phyloP scores from a whole-genome alignment of 2,113 vertebrate genomes.

The Sebastes fasciatus region DNA sequence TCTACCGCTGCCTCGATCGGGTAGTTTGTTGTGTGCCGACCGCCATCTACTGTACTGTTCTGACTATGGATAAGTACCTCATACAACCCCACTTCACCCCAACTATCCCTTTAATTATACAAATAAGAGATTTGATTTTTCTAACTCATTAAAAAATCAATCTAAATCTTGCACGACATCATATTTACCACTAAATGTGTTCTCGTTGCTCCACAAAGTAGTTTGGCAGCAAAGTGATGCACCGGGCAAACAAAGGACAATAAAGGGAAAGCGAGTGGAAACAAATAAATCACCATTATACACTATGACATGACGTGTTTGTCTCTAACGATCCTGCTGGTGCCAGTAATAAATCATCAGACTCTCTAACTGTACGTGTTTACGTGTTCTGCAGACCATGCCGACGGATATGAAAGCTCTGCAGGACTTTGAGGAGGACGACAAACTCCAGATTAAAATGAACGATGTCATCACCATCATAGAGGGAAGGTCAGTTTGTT shows the following conservation, averaged over 20 bases:
- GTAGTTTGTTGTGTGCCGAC: no score
- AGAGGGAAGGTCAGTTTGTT: conserved; percentile 91
- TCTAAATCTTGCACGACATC: no score
- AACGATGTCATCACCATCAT: conserved; percentile 98
- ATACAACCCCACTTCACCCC: no score
- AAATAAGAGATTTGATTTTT: neutral
- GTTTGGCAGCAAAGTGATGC: neutral
- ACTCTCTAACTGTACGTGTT: neutral
- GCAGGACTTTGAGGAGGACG: conserved; percentile 96
- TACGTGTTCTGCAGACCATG: conserved; percentile 86
- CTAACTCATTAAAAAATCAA: neutral
- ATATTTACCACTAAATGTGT: neutral
- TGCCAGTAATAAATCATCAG: conserved; percentile 2
- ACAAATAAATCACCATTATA: conserved; percentile 4
- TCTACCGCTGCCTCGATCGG: no score
- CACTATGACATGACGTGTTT: neutral
- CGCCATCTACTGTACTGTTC: no score
- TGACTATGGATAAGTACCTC: no score
- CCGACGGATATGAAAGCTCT: conserved; percentile 97
- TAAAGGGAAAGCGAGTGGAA: neutral
- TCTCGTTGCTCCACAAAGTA: neutral
- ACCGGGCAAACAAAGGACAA: neutral
- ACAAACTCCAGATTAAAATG: conserved; percentile 95
- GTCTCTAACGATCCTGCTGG: neutral
- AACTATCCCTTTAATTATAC: no score